Base-by-base conservation (phyloP, 92 coral and sea anemone species). In the Porites lobata region DNA sequence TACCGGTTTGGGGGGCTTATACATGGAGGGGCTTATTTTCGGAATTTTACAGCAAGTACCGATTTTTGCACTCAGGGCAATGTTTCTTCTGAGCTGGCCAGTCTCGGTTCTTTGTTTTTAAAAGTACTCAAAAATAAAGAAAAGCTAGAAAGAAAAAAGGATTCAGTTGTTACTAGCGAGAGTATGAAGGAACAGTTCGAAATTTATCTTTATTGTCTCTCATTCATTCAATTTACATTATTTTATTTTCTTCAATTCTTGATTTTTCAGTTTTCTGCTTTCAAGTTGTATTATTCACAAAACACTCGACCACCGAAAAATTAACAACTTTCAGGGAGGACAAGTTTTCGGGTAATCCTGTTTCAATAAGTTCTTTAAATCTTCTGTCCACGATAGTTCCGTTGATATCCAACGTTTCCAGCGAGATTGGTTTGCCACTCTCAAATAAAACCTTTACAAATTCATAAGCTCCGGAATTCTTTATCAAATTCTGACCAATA, bases 401-500 rank as follows among this genome's bases (percentile, higher is more conserved):
- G 63, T 94, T 90, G 32, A 98, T 65, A 80, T 98, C 98, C 69
- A 98, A 69, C 61, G 69, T 66, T 79, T 75, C 80, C 73, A 98
- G 87, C 75, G 70, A 88, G 10, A 85, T 90, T 12, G 76, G 29
- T 11, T 75, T 26, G 17, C 29, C 69, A 6, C 66, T 72, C 73
- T 85, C 81, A 65, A 57, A 84, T 18, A 84, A 62, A 54, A 77
- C 89, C 20, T 90, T 74, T 29, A 96, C 19, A 67, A 98, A 82
- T 32, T 76, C 78, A 69, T 90, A 80, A 1, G 99, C 98, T 5
- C 99, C 99, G 62, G 83, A 90, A 72, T 86, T 94, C 57, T 89
- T 81, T 59, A 98, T 77, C 65, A 98, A 82, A 84, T 98, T 98
- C 54, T 94, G 96, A 9, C 96, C 98, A 4, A 98, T 38, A 22